phyloP scores from a whole-genome alignment of 2,888 invertebrate species.

The Silvanus unidentatus region DNA sequence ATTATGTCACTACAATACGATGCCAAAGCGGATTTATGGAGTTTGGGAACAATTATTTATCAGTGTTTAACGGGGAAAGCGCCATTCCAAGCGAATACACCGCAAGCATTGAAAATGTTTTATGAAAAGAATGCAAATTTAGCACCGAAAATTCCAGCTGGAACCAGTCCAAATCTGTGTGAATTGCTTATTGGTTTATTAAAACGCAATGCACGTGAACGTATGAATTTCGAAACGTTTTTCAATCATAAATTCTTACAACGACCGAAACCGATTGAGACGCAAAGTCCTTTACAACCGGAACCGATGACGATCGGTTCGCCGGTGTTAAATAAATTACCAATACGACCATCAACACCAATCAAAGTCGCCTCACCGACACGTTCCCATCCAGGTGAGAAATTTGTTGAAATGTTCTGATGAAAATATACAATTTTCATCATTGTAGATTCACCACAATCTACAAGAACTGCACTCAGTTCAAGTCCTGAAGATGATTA shows the following conservation, averaged over 20 bases:
- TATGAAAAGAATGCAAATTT: slow-evolving; percentile 93
- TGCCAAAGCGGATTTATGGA: slow-evolving; percentile 99
- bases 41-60: slow-evolving; percentile 90
- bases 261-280: slow-evolving; percentile 54
- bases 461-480: slow-evolving; percentile 42
- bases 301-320: slow-evolving; percentile 24
- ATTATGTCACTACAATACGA: slow-evolving; percentile 99
- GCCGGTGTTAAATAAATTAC: slow-evolving; percentile 28
- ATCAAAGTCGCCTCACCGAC: slow-evolving; percentile 38
- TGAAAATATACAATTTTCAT: slow-evolving; percentile 4
- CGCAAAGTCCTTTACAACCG: slow-evolving; percentile 38
- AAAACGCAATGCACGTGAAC: slow-evolving; percentile 86
- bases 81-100: slow-evolving; percentile 96
- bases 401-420: background rate
- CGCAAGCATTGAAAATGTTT: slow-evolving; percentile 92
- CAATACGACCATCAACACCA: slow-evolving; percentile 24
- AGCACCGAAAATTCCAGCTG: slow-evolving; percentile 86
- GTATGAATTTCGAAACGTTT: slow-evolving; percentile 94
- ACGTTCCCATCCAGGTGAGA: slow-evolving; percentile 37
- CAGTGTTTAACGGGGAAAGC: slow-evolving; percentile 94
- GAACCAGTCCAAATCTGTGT: slow-evolving; percentile 84
- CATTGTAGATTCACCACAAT: slow-evolving; percentile 43
- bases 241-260: slow-evolving; percentile 90
- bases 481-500: slow-evolving; percentile 77
- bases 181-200: slow-evolving; percentile 82